phyloP scores from a whole-genome alignment of 2,888 invertebrate species.

The Masnerella sp. region DNA sequence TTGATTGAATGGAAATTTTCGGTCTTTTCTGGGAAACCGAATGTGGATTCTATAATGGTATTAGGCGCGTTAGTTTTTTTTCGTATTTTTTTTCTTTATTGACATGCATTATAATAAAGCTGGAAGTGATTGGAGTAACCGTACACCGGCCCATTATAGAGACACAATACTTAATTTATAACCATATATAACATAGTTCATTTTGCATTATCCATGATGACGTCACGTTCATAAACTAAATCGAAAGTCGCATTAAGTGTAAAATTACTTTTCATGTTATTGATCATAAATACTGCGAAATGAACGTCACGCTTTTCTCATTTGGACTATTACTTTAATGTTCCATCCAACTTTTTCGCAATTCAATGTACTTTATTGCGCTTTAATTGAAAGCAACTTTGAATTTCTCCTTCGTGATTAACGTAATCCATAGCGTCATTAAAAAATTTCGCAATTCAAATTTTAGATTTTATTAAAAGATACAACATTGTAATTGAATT shows the following conservation, averaged over 20 bases:
- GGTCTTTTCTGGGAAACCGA: not conserved
- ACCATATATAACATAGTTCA: constrained; percentile 32
- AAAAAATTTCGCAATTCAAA: too few relatives aligned
- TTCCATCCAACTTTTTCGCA: constrained; percentile 12
- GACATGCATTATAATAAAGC: constrained; percentile 17
- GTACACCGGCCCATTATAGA: constrained; percentile 31
- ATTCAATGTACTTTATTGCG: constrained; percentile 5
- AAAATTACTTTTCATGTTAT: constrained; percentile 23
- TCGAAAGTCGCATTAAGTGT: constrained; percentile 16
- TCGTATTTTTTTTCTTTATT: constrained; percentile 2
- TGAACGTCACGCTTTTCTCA: constrained; percentile 6
- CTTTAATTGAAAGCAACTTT: constrained; percentile 7
- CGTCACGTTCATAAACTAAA: constrained; percentile 23
- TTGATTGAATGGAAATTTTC: constrained; percentile 44
- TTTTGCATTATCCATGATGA: constrained; percentile 31
- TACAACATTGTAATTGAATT: too few relatives aligned
- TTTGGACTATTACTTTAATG: constrained; percentile 1
- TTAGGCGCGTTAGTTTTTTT: constrained; percentile 5
- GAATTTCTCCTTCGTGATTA: constrained; percentile 19
- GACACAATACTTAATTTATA: constrained; percentile 44
- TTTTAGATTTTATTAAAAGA: too few relatives aligned
- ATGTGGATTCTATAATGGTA: not conserved
- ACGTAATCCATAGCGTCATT: too few relatives aligned
- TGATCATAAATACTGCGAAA: constrained; percentile 21
- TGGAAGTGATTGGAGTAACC: constrained; percentile 17